These are phyloP conservation scores for Mesochorus sp. DNA, from an alignment of 2,888 invertebrate genomes.

Conservation along the genomic window DNA sequence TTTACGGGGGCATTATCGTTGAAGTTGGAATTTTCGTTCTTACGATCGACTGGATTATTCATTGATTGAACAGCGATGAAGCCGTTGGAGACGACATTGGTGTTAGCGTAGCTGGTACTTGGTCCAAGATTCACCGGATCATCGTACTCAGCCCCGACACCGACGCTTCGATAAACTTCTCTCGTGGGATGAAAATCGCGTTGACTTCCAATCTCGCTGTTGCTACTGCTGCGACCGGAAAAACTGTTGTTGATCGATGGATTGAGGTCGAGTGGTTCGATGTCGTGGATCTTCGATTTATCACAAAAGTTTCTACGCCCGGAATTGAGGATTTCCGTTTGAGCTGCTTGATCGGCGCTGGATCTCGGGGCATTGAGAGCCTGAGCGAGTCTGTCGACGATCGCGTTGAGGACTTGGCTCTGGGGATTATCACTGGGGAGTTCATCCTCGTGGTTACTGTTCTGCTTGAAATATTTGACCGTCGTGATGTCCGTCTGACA, in stretches of 20 bases:
- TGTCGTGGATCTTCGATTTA: constrained; percentile 26
- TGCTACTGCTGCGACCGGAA: constrained; percentile 72
- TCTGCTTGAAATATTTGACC: constrained; percentile 63
- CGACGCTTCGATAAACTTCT: constrained; percentile 77
- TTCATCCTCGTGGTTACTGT: constrained; percentile 56
- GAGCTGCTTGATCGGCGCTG: constrained; percentile 66
- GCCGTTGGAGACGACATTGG: constrained; percentile 18
- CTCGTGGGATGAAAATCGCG: constrained; percentile 71
- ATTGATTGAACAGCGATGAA: neutral
- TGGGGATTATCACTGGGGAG: constrained; percentile 51
- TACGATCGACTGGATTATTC: neutral
- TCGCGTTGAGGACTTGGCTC: constrained; percentile 66
- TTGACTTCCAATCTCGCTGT: constrained; percentile 70
- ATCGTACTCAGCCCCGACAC: constrained; percentile 78
- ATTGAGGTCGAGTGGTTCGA: constrained; percentile 65
- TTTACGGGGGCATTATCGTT: neutral
- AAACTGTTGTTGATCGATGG: constrained; percentile 67
- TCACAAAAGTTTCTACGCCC: constrained; percentile 30
- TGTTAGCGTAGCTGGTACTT: constrained; percentile 61
- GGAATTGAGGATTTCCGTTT: constrained; percentile 68
- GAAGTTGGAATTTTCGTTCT: constrained; percentile 20
- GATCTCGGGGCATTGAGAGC: constrained; percentile 69
- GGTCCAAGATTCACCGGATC: constrained; percentile 68
- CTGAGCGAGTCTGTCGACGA: constrained; percentile 71
- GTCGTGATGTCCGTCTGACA: constrained; percentile 76